Conservation (phyloP, 2,797 vertebrate species). For the Chaenodraco wilsoni region DNA sequence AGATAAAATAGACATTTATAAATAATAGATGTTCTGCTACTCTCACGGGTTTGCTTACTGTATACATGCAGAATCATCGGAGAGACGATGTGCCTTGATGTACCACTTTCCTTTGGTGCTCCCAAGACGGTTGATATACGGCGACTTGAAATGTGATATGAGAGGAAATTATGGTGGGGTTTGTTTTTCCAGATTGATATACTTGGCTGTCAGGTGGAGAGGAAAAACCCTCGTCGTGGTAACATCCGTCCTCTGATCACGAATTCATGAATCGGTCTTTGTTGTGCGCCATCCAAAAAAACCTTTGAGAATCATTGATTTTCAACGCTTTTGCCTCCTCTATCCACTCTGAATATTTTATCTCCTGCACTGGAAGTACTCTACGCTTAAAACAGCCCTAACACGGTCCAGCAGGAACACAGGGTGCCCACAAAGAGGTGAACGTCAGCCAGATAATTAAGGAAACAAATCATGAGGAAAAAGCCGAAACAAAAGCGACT, state of each 20-base stretch:
- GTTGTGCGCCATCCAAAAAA: constrained; percentile 37
- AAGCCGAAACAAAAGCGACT: constrained; percentile 59
- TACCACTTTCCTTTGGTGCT: constrained; percentile 55
- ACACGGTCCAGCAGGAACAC: constrained; percentile 59
- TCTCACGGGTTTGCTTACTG: constrained; percentile 51
- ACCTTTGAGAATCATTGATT: constrained; percentile 54
- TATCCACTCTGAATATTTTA: constrained; percentile 51
- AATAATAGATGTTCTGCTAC: constrained; percentile 67
- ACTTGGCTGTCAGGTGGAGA: constrained; percentile 37
- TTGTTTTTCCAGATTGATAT: constrained; percentile 48
- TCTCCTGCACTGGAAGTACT: constrained; percentile 46
- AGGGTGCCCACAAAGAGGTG: constrained; percentile 61
- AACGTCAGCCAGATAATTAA: constrained; percentile 74
- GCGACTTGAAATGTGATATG: constrained; percentile 25
- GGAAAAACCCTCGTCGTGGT: constrained; percentile 20
- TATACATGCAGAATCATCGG: constrained; percentile 68
- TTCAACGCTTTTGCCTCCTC: constrained; percentile 46
- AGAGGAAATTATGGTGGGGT: constrained; percentile 26
- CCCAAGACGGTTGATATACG: constrained; percentile 40
- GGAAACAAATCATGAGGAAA: constrained; percentile 73
- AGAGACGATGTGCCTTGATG: constrained; percentile 50
- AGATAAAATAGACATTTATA: constrained; percentile 76
- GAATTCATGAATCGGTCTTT: constrained; percentile 49
- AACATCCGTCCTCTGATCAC: constrained; percentile 59
- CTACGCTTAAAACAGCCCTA: constrained; percentile 45